Evolutionary conservation across 2,797 vertebrate genomes (phyloP).

Genomic region (Chelmon rostratus): DNA sequence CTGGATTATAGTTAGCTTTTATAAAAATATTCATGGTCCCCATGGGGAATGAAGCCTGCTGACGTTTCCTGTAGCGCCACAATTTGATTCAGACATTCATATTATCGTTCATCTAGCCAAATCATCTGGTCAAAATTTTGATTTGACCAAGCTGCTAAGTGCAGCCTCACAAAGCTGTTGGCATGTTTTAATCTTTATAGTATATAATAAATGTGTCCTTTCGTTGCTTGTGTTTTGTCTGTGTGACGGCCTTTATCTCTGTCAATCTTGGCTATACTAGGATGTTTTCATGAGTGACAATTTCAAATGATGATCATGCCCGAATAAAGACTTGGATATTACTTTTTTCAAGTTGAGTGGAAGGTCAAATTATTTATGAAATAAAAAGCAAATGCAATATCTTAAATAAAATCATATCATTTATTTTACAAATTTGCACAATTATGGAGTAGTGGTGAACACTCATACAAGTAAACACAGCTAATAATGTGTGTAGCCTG

Average conservation of each 20-base stretch:
- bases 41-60: not conserved
- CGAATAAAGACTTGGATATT: too few relatives aligned
- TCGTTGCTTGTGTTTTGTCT: not conserved
- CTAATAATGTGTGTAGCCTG: conserved; percentile 76
- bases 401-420: conserved; percentile 87
- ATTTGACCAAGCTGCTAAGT: not conserved
- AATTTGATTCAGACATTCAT: not conserved
- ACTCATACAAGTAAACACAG: conserved; percentile 77
- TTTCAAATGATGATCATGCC: too few relatives aligned
- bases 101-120: not conserved
- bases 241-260: too few relatives aligned
- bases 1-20: not conserved
- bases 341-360: too few relatives aligned
- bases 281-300: too few relatives aligned
- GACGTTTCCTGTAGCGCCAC: not conserved
- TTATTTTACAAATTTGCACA: conserved; percentile 90
- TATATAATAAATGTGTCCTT: not conserved
- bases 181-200: too few relatives aligned
- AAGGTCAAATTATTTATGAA: conserved; percentile 1
- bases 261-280: too few relatives aligned
- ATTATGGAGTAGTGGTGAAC: conserved; percentile 82
- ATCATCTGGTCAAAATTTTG: too few relatives aligned
- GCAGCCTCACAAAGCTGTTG: too few relatives aligned
- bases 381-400: conserved; percentile 21
- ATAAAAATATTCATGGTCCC: not conserved